These are phyloP conservation scores for Pachyseris speciosa DNA, from an alignment of 64 coral and sea anemone genomes.

Conservation along the genomic window DNA sequence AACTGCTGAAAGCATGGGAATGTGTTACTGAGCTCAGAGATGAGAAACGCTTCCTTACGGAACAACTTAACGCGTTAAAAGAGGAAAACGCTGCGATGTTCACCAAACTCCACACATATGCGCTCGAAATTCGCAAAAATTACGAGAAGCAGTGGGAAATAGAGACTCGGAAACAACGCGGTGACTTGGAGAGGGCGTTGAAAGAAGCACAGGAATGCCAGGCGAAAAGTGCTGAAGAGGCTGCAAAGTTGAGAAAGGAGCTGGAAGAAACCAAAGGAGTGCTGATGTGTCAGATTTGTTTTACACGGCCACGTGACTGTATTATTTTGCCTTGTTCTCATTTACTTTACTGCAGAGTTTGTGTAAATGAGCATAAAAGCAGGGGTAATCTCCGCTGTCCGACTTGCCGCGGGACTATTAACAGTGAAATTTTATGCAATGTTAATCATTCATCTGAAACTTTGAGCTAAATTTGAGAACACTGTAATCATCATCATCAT, in stretches of 20 bases:
- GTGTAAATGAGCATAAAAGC: conserved; percentile 50
- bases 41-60: not conserved
- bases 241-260: conserved; percentile 11
- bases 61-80: not conserved
- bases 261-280: conserved; percentile 26
- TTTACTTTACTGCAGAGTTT: conserved; percentile 64
- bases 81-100: not conserved
- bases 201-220: not conserved
- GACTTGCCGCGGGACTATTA: conserved; percentile 64
- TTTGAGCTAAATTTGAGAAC: not conserved
- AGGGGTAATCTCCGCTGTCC: conserved; percentile 39
- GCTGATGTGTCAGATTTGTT: conserved; percentile 79
- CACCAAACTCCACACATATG: not conserved
- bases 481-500: too few species aligned
- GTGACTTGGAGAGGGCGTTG: not conserved
- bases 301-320: conserved; percentile 66
- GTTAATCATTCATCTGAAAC: not conserved
- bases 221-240: not conserved
- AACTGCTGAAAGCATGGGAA: not conserved
- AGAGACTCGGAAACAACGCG: not conserved
- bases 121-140: not conserved
- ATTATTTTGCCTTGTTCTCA: conserved; percentile 77
- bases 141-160: not conserved
- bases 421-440: conserved; percentile 66
- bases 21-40: not conserved